These are phyloP conservation scores for Microdon myrmicae DNA, from an alignment of 2,888 invertebrate species.

Conservation along the genomic window DNA sequence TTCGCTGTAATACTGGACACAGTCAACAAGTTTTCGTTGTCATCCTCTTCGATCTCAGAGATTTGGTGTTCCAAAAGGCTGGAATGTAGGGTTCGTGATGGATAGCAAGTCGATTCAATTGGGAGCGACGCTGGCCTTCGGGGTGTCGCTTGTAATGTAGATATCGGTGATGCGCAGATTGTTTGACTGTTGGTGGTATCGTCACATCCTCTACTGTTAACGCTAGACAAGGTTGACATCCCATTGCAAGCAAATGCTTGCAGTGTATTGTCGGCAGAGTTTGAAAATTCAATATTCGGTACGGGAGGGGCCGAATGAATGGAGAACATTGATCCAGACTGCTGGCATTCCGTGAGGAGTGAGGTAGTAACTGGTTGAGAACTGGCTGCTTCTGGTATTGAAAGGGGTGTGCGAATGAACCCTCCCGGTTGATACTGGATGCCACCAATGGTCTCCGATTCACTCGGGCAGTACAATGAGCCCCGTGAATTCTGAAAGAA, in stretches of 20 bases:
- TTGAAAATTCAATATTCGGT: constrained; percentile 65
- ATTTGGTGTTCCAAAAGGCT: constrained; percentile 67
- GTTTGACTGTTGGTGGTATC: constrained; percentile 22
- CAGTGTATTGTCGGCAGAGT: constrained; percentile 57
- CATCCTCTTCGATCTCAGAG: constrained; percentile 71
- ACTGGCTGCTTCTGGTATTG: constrained; percentile 56
- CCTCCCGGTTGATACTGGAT: constrained; percentile 67
- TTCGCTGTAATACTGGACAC: constrained; percentile 79
- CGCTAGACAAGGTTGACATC: constrained; percentile 56
- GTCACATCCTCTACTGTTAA: constrained; percentile 47
- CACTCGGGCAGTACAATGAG: constrained; percentile 67
- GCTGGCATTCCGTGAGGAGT: constrained; percentile 59
- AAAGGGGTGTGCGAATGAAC: constrained; percentile 62
- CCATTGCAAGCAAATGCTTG: constrained; percentile 52
- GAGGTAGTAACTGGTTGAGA: constrained; percentile 58
- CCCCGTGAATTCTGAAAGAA: constrained; percentile 66
- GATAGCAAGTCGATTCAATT: constrained; percentile 65
- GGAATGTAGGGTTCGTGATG: constrained; percentile 64
- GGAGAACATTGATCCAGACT: constrained; percentile 72
- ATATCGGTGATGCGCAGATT: constrained; percentile 25
- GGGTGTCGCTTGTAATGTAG: constrained; percentile 62
- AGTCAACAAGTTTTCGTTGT: constrained; percentile 78
- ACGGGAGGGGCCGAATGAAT: constrained; percentile 76
- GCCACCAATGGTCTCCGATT: constrained; percentile 68
- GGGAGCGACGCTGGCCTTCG: constrained; percentile 68